A percentile compares a stretch with the other conserved stretches of the same genome.
These are phyloP conservation scores for Drosophila athabasca DNA, from an alignment of 1,140 invertebrate genomes.

Conservation along the genomic window DNA sequence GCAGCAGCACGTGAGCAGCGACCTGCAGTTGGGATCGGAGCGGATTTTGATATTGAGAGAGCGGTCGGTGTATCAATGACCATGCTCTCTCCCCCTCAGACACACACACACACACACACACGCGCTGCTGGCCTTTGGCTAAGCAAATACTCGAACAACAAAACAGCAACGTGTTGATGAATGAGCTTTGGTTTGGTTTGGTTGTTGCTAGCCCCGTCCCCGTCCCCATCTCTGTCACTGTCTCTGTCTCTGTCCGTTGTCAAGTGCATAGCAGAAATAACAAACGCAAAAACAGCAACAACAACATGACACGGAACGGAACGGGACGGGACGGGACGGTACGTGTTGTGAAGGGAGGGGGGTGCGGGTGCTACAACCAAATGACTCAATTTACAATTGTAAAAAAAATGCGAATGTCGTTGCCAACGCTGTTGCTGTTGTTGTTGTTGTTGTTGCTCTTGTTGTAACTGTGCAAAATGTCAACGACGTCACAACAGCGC, in stretches of 20 bases:
- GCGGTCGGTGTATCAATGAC: conserved; percentile 47
- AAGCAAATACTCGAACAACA: conserved; percentile 42
- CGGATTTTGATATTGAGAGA: not conserved
- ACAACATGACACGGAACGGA: conserved; percentile 28
- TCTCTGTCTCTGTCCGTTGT: conserved; percentile 60
- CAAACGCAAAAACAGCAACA: conserved; percentile 24
- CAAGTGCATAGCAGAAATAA: conserved; percentile 72
- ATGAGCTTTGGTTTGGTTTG: conserved; percentile 48
- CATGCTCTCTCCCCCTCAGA: conserved; percentile 1
- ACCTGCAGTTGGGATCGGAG: too few species aligned
- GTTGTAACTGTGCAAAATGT: conserved; percentile 72
- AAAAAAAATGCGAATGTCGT: conserved; percentile 64
- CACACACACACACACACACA: too few species aligned
- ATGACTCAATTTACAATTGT: conserved; percentile 82
- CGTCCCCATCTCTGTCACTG: conserved; percentile 21
- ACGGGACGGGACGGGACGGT: conserved; percentile 4
- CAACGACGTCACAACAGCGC: conserved; percentile 65
- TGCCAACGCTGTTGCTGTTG: conserved; percentile 43
- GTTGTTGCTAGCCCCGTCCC: conserved; percentile 18
- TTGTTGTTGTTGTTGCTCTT: conserved; percentile 48
- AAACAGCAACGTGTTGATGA: conserved; percentile 67
- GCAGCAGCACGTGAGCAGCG: conserved; percentile 48
- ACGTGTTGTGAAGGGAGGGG: too few species aligned
- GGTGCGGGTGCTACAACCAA: conserved; percentile 50
- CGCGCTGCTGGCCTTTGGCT: conserved; percentile 28